A percentile compares a stretch with the other conserved stretches of the same genome.
Conservation (phyloP, 1,140 invertebrate species). For the Pseudachorutes palmiensis region DNA sequence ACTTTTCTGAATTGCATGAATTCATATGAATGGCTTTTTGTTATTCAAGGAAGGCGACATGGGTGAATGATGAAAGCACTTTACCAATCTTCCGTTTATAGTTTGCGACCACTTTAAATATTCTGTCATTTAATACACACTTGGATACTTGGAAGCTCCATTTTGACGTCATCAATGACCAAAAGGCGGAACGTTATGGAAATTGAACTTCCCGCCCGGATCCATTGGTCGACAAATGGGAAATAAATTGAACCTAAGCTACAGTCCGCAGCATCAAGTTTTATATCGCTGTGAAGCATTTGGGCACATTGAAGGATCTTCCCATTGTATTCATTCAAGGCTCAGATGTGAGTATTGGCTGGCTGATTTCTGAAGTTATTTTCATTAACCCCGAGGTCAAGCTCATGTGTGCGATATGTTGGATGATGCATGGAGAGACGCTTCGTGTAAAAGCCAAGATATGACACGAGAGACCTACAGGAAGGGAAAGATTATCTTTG, state of each 20-base stretch:
- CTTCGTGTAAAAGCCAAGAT: background rate
- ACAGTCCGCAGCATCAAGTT: too few species aligned
- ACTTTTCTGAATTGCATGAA: too few species aligned
- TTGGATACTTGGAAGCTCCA: too few species aligned
- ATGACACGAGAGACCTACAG: conserved; percentile 18
- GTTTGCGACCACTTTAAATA: background rate
- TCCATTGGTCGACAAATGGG: too few species aligned
- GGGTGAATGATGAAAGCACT: conserved; percentile 21
- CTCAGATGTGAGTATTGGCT: conserved; percentile 3
- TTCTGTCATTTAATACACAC: background rate
- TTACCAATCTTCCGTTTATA: background rate
- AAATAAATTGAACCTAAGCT: too few species aligned
- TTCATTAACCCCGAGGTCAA: conserved; percentile 33
- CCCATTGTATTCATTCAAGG: background rate
- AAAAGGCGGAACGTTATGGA: background rate
- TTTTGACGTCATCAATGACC: background rate
- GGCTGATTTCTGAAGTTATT: conserved; percentile 24
- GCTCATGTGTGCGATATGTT: conserved; percentile 29
- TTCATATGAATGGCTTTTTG: too few species aligned
- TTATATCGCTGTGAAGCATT: background rate
- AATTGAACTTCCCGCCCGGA: background rate
- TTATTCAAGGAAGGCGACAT: conserved; percentile 29
- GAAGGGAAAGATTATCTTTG: conserved; percentile 14
- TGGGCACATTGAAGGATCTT: background rate
- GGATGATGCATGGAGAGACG: background rate